Base-by-base conservation (phyloP, 2,797 vertebrate species). In the Malacoctenus gilli region DNA sequence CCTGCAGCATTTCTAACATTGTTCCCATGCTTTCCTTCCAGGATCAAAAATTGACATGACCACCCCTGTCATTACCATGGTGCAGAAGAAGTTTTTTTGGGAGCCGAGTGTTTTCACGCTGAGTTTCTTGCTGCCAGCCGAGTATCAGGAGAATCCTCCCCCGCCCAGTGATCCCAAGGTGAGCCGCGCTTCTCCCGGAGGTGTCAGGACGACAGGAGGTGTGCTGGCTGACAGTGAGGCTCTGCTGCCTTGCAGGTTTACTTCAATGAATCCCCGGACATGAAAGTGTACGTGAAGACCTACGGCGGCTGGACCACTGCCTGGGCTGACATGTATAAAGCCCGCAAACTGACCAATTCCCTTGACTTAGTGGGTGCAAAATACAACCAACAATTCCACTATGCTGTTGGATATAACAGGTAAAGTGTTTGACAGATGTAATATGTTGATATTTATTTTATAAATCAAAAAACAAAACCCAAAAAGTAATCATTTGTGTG, bases 401-500 rank as follows among this genome's bases (percentile, higher is more conserved):
- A 68, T 4, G 64, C 68, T 10, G 88, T 60, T 15, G 85, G 77
- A 38, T 93, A 92, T 25, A 82, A 93, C 85, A 91, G 91, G 92
- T 91, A 34, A 80, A 38, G 13, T n/a, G n/a, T n/a, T n/a, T 49
- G 16, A 48, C 57, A 2, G 12, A 2, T 2, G 19, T 9, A 0
- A 18, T 22, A n/a, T n/a, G n/a, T n/a, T n/a, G n/a, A n/a, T n/a
- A n/a, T 30, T 47, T 32, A 28, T 28, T 28, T 6, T 9, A n/a
- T n/a, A n/a, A n/a, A n/a, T n/a, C n/a, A n/a, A n/a, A n/a, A n/a
- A 18, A 4, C 1, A 41, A 40, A n/a, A n/a, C n/a, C 25, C 6
- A 12, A 32, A 38, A 9, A 3, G 6, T 8, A 9, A 28, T 1
- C 9, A 28, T 28, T 28, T 28, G 5, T 9, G 6, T 5, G 9